Base-by-base conservation (phyloP, 2,888 invertebrate genomes). In the Tiliacea citrago region DNA sequence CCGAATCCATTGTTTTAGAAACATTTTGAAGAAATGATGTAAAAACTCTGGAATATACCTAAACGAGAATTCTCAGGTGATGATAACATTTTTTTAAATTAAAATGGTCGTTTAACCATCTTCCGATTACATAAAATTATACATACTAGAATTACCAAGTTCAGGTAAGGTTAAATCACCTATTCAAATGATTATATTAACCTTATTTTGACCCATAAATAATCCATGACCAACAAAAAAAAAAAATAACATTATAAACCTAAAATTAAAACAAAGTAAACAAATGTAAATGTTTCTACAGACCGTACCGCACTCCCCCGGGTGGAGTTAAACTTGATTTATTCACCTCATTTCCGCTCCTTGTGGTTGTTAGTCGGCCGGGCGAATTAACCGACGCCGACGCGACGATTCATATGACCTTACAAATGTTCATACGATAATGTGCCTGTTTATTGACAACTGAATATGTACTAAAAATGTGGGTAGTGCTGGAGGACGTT, bases 241-340 rank as follows among this genome's bases (percentile, higher is more conserved):
- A 39, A 51, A 6, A 21, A 62, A 62, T 5, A 42, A 51, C 2
- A 35, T 16, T 24, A 63, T 7, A 45, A 60, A 24, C 0, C 0
- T 10, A 10, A 55, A 82, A 68, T 39, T n/a, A 49, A 74, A 76
- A 68, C 39, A 35, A 66, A 78, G 13, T 57, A 68, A 58, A 49
- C 39, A 70, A 42, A 55, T 47, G 18, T 60, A 69, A 68, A 77
- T 67, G 63, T 89, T 82, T 91, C 53, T 93, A 92, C 90, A 1
- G 75, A 86, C 93, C 73, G 78, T 95, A 92, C 92, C 47, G 45
- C 47, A 75, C 79, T 90, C 94, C 93, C 91, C 77, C 71, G 93
- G 93, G 94, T 82, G 81, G 92, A 93, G 93, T 94, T 94, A 92
- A 91, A 90, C 89, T 90, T 95, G 95, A 95, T 95, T 95, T 95